Evolutionary conservation across 1,140 invertebrate species (phyloP), one percentile per base, ranked within the genome.

Genomic region (Anagrus nilaparvatae): DNA sequence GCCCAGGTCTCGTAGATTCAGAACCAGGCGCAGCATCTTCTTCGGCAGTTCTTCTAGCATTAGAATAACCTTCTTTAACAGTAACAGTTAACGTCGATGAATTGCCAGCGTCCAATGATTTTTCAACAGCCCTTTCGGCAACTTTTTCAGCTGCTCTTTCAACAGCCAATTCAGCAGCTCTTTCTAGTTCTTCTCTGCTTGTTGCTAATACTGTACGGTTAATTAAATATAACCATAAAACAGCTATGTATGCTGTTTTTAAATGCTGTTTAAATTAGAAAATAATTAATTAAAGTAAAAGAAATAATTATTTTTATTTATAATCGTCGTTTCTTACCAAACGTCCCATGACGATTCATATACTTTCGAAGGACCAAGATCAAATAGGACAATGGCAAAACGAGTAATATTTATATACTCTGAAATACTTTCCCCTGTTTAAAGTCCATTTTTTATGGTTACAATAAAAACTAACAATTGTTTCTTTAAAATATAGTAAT

Each of bases 121-220:
- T 67, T 23, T 69, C 63, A 2, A 67, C 65, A 1, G 65, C 64
- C 35, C 59, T 54, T 28, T 66, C 65, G 0, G 65, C 65, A 8
- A 56, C 63, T 34, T 55, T 56, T 43, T 69, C 63, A 7, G 61
- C 66, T 12, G 63, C 58, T 17, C 56, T 55, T 32, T 66, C 65
- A 6, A 69, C 64, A 4, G 63, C 64, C 1, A 67, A 44, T 32
- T 69, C 61, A 0, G 63, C 65, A 3, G 62, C 62, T 16, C 56
- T 55, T 36, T 69, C 65, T 5, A 69, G 46, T 6, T 65, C 60
- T 44, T 61, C 60, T 31, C 50, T 59, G 16, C 46, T 50, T 1
- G 46, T 40, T 7, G 47, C 47, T 6, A 33, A n/a, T 1, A n/a
- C 44, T 14, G 35, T n/a, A n/a, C n/a, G n/a, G n/a, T n/a, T n/a